Evolutionary conservation across 2,797 vertebrate species (phyloP).

Genomic region (Columba guinea): DNA sequence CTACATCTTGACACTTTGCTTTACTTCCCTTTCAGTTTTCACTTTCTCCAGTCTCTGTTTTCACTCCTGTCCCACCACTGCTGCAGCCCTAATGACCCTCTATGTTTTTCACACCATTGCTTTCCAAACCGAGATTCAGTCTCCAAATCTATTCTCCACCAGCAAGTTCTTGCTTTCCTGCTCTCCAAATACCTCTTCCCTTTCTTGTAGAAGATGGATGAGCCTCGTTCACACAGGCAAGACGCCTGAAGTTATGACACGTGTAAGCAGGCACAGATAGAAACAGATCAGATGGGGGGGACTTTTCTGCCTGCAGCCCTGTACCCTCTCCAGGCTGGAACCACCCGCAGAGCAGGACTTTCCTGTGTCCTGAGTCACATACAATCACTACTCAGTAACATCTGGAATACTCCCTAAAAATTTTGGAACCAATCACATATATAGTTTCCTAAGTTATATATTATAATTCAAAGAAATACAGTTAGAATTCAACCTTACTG

Average conservation of each 20-base stretch:
- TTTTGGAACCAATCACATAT: neutral
- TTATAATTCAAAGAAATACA: neutral
- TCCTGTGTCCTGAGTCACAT: neutral
- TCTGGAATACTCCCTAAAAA: neutral
- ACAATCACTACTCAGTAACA: neutral
- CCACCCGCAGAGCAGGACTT: neutral
- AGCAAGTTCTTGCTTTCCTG: neutral
- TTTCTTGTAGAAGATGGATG: neutral
- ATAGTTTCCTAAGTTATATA: neutral
- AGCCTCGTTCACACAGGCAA: neutral
- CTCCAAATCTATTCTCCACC: neutral
- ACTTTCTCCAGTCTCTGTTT: neutral
- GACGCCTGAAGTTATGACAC: neutral
- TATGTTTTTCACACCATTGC: neutral
- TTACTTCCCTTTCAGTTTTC: neutral
- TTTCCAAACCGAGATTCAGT: neutral
- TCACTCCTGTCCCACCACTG: neutral
- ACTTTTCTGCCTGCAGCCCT: neutral
- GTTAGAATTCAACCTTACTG: neutral
- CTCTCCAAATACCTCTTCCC: neutral
- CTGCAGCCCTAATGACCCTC: neutral
- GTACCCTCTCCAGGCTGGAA: neutral
- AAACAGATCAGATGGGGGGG: neutral
- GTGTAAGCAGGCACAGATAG: accelerated
- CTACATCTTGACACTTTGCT: neutral